phyloP scores from a whole-genome alignment of 2,797 vertebrate species.

The Acestrorhynchus altus region DNA sequence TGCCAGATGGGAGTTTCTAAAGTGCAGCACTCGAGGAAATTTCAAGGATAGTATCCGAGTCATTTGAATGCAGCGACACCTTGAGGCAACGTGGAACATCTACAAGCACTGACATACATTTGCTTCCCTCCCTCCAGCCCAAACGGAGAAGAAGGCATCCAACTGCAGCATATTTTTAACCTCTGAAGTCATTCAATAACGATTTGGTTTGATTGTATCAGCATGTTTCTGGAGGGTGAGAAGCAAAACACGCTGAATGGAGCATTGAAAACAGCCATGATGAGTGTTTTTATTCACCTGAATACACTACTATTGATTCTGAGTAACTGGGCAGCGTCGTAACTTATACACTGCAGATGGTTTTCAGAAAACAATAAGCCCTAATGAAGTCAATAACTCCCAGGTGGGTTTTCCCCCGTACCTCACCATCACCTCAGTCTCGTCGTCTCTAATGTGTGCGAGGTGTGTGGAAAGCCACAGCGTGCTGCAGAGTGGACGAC shows the following conservation, averaged over 20 bases:
- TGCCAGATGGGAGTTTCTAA: neutral
- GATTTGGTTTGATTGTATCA: constrained; percentile 48
- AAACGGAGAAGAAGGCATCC: constrained; percentile 27
- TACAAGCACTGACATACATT: neutral
- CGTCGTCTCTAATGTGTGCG: constrained; percentile 3
- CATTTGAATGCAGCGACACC: constrained; percentile 40
- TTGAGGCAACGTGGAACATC: constrained; percentile 29
- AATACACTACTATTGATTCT: neutral
- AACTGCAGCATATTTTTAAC: constrained; percentile 56
- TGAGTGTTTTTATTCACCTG: too few relatives aligned
- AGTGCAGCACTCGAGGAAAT: neutral
- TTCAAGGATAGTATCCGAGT: neutral
- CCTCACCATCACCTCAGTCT: too few relatives aligned
- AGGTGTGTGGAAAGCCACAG: neutral
- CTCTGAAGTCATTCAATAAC: constrained; percentile 57
- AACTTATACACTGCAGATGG: neutral
- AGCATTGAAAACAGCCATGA: constrained; percentile 29
- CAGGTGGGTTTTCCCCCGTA: constrained; percentile 1
- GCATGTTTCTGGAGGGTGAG: constrained; percentile 40
- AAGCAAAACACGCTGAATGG: constrained; percentile 24
- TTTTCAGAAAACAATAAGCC: neutral
- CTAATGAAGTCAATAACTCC: constrained; percentile 17
- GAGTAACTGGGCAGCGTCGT: neutral
- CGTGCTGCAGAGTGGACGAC: neutral
- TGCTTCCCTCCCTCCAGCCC: constrained; percentile 5